Conservation (phyloP, 2,888 invertebrate species). For the Tetragonisca angustula region DNA sequence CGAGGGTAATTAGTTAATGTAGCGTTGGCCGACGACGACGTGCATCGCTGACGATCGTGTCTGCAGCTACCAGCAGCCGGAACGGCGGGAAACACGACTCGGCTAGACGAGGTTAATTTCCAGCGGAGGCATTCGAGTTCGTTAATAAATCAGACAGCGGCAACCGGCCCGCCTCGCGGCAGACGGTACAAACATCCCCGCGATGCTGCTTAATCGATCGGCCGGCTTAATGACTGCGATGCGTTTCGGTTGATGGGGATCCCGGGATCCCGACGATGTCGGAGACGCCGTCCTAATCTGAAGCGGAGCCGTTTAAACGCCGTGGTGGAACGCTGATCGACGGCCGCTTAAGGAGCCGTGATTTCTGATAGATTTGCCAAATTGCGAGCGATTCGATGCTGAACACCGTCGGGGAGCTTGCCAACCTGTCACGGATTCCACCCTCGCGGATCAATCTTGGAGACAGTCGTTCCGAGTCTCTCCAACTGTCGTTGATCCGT, state of each 20-base stretch:
- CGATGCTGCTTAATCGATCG: conserved; percentile 73
- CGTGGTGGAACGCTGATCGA: conserved; percentile 18
- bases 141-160: conserved; percentile 70
- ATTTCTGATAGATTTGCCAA: conserved; percentile 18
- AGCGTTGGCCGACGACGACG: conserved; percentile 66
- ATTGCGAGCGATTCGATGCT: not conserved
- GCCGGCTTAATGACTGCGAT: conserved; percentile 72
- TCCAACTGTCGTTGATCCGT: not conserved
- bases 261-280: conserved; percentile 7
- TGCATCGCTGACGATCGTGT: conserved; percentile 49
- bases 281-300: conserved; percentile 17
- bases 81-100: conserved; percentile 15
- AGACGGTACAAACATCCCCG: conserved; percentile 35
- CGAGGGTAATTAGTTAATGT: conserved; percentile 75
- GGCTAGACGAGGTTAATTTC: conserved; percentile 57
- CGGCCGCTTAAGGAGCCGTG: conserved; percentile 28
- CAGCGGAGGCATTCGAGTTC: conserved; percentile 52
- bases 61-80: conserved; percentile 16
- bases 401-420: not conserved
- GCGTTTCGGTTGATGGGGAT: conserved; percentile 48
- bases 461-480: not conserved
- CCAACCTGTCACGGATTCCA: not conserved
- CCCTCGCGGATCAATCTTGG: not conserved
- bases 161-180: conserved; percentile 20
- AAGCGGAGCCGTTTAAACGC: not conserved